Evolutionary conservation across 2,888 invertebrate genomes (phyloP).

Genomic region (Eledona agricola): DNA sequence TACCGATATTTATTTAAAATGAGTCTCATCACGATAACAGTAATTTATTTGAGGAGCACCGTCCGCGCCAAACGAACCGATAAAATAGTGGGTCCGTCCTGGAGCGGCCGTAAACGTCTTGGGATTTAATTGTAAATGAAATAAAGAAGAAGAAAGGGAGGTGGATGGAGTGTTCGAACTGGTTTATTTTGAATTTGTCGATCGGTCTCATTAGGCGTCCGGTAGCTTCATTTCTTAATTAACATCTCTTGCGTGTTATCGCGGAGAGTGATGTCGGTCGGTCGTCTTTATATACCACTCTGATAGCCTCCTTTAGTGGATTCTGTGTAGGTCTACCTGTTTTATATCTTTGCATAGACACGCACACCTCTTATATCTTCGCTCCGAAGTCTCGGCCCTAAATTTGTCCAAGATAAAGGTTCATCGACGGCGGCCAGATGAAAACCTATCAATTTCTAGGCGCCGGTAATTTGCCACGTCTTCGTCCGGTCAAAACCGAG

Average conservation of each 20-base stretch:
- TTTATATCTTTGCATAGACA: slow-evolving; percentile 55
- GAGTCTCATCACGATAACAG: no score
- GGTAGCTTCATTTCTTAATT: slow-evolving; percentile 63
- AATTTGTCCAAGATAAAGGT: slow-evolving; percentile 22
- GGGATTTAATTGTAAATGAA: slow-evolving; percentile 44
- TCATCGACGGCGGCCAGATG: neutral
- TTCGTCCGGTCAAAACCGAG: no score
- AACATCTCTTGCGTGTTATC: slow-evolving; percentile 61
- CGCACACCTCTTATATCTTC: slow-evolving; percentile 52
- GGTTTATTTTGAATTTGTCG: slow-evolving; percentile 54
- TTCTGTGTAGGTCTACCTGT: slow-evolving; percentile 57
- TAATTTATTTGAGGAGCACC: neutral
- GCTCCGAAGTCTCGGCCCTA: slow-evolving; percentile 6
- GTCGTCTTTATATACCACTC: slow-evolving; percentile 54
- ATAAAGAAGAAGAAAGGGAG: slow-evolving; percentile 33
- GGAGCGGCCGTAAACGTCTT: slow-evolving; percentile 39
- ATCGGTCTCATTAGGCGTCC: slow-evolving; percentile 59
- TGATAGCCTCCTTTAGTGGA: slow-evolving; percentile 57
- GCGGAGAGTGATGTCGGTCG: slow-evolving; percentile 57
- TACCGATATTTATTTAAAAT: no score
- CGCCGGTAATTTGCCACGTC: no score
- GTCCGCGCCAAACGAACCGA: slow-evolving; percentile 6
- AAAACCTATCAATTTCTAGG: no score
- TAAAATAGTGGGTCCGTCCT: slow-evolving; percentile 6
- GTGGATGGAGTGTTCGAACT: slow-evolving; percentile 31